Percentiles rank a stretch among this genome's conserved stretches.
phyloP scores from a whole-genome alignment of 2,797 vertebrate species.

The Acrossocheilus fasciatus region DNA sequence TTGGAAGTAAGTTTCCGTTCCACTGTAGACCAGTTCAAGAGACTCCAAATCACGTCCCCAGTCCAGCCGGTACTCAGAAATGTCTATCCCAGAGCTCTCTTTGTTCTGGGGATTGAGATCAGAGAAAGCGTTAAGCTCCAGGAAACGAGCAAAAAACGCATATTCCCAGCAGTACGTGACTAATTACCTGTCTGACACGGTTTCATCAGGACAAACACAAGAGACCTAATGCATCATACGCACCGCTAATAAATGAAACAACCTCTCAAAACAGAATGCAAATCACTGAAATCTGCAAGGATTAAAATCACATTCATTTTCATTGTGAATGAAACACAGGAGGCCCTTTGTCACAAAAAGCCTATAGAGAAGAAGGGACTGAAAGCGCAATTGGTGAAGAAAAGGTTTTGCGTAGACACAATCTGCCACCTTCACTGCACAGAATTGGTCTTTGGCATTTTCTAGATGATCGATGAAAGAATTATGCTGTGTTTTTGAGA shows the following conservation, averaged over 20 bases:
- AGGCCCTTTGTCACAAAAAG: not conserved
- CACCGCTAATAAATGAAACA: not conserved
- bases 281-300: not conserved
- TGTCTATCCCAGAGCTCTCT: constrained; percentile 90
- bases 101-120: constrained; percentile 83
- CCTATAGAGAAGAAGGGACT: not conserved
- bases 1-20: constrained; percentile 87
- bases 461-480: not conserved
- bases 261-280: not conserved
- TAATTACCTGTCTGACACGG: constrained; percentile 22
- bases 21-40: constrained; percentile 88
- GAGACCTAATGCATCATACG: not conserved
- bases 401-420: not conserved
- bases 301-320: constrained; percentile 5
- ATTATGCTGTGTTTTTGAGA: not conserved
- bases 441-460: constrained; percentile 1
- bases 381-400: not conserved
- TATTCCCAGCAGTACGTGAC: not conserved
- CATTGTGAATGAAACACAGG: not conserved
- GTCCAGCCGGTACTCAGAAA: constrained; percentile 94
- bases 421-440: not conserved
- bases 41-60: constrained; percentile 90
- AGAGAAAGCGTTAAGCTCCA: constrained; percentile 43
- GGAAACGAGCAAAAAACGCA: constrained; percentile 39
- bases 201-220: constrained; percentile 29